Evolutionary conservation across 2,113 vertebrate genomes (phyloP).

Genomic region (Pachyramphus minor): DNA sequence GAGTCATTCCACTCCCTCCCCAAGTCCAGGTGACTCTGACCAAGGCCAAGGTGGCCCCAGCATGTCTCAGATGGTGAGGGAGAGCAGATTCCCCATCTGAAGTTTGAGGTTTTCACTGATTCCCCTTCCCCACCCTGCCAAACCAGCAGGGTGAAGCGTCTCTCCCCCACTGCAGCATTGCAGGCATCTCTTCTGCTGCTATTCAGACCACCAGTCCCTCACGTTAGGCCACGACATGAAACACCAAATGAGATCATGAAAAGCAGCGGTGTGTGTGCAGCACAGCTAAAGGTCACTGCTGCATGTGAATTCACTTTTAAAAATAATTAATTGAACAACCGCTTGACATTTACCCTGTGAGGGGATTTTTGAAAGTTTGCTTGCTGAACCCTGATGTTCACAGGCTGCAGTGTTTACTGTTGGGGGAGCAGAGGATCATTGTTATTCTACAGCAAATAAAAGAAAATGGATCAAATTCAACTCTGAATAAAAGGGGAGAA

Average conservation of each 20-base stretch:
- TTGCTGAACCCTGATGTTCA: slow-evolving; percentile 41
- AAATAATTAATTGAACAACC: slow-evolving; percentile 59
- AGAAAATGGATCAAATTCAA: slow-evolving; percentile 42
- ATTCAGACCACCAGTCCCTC: not conserved
- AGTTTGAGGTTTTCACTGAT: not conserved
- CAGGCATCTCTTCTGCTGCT: not conserved
- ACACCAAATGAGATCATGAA: not conserved
- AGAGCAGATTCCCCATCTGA: not conserved
- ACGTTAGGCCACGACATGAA: not conserved
- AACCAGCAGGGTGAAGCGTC: rapidly evolving
- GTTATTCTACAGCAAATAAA: slow-evolving; percentile 52
- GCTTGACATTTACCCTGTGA: slow-evolving; percentile 62
- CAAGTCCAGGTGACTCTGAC: not conserved
- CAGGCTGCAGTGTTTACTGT: slow-evolving; percentile 34
- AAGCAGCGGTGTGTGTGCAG: not conserved
- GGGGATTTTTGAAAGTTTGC: slow-evolving; percentile 42
- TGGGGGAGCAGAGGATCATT: slow-evolving; percentile 1
- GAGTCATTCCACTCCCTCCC: not conserved
- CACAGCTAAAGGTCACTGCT: slow-evolving; percentile 54
- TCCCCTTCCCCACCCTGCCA: not conserved
- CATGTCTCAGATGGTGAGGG: not conserved
- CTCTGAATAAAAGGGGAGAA: not conserved
- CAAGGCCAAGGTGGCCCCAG: not conserved
- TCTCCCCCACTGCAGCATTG: not conserved
- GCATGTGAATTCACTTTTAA: slow-evolving; percentile 43